phyloP scores from a whole-genome alignment of 2,113 vertebrate genomes.

The Sylvilagus bachmani region DNA sequence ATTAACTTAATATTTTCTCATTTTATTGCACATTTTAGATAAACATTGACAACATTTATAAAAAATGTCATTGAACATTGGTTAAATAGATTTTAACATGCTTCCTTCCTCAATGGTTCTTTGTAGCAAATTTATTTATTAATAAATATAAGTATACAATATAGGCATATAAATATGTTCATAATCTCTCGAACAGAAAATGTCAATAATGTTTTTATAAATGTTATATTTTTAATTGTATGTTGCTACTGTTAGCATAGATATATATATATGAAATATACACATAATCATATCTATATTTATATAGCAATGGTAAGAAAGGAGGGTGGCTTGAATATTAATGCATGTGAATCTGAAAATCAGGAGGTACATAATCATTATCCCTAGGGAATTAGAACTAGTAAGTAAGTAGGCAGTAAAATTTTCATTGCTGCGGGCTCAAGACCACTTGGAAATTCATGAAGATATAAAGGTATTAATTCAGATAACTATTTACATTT shows the following conservation, averaged over 20 bases:
- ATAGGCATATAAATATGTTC: not conserved
- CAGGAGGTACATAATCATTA: not conserved
- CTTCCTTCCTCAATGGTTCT: not conserved
- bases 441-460: slow-evolving; percentile 50
- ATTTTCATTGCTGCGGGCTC: slow-evolving; percentile 37
- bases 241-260: not conserved
- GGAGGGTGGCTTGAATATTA: not conserved
- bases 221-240: slow-evolving; percentile 44
- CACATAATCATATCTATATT: not conserved
- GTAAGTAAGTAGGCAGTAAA: not conserved
- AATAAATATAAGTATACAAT: slow-evolving; percentile 55
- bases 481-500: slow-evolving; percentile 49
- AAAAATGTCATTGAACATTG: slow-evolving; percentile 67
- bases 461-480: slow-evolving; percentile 51
- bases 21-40: slow-evolving; percentile 33
- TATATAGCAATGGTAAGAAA: not conserved
- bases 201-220: not conserved
- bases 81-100: slow-evolving; percentile 66
- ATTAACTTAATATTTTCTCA: slow-evolving; percentile 74
- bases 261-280: not conserved
- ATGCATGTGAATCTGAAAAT: slow-evolving; percentile 8
- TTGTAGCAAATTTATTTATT: slow-evolving; percentile 40
- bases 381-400: not conserved
- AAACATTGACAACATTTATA: slow-evolving; percentile 74
- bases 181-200: slow-evolving; percentile 33